A percentile compares a stretch with the other conserved stretches of the same genome.
These are phyloP conservation scores for Recurvirostra avosetta DNA, from an alignment of 2,113 vertebrate genomes.

Conservation along the genomic window DNA sequence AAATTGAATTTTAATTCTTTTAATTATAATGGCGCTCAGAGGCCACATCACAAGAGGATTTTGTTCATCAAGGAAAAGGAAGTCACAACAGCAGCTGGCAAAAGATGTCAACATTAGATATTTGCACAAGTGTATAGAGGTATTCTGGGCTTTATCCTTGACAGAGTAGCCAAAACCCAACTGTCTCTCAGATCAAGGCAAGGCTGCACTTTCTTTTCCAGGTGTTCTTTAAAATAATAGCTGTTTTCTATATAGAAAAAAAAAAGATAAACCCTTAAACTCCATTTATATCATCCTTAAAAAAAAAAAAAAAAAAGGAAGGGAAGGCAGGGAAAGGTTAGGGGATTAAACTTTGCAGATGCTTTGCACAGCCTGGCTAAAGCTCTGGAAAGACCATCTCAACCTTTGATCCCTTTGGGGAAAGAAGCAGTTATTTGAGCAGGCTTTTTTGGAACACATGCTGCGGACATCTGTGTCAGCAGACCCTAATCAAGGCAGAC, in stretches of 20 bases:
- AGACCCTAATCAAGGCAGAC: constrained; percentile 68
- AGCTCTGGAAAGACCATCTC: constrained; percentile 60
- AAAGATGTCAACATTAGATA: constrained; percentile 52
- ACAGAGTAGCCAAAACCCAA: neutral
- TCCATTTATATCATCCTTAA: neutral
- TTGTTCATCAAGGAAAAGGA: constrained; percentile 33
- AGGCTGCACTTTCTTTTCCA: neutral
- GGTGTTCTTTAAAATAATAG: neutral
- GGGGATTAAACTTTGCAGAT: constrained; percentile 38
- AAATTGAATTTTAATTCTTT: constrained; percentile 65
- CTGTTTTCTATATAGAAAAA: neutral
- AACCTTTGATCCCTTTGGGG: constrained; percentile 58
- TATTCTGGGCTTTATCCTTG: neutral
- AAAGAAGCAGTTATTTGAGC: constrained; percentile 53
- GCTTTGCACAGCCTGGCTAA: constrained; percentile 49
- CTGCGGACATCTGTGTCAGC: constrained; percentile 66
- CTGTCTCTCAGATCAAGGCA: neutral
- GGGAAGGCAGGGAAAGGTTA: neutral
- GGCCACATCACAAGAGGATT: constrained; percentile 49
- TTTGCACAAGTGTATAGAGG: constrained; percentile 29
- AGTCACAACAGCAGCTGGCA: constrained; percentile 42
- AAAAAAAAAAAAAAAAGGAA: neutral
- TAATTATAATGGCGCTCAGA: constrained; percentile 24
- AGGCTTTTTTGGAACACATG: constrained; percentile 48
- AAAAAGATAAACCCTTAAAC: neutral